Evolutionary conservation across 2,888 invertebrate species (phyloP).

Genomic region (Plemyria rubiginata): DNA sequence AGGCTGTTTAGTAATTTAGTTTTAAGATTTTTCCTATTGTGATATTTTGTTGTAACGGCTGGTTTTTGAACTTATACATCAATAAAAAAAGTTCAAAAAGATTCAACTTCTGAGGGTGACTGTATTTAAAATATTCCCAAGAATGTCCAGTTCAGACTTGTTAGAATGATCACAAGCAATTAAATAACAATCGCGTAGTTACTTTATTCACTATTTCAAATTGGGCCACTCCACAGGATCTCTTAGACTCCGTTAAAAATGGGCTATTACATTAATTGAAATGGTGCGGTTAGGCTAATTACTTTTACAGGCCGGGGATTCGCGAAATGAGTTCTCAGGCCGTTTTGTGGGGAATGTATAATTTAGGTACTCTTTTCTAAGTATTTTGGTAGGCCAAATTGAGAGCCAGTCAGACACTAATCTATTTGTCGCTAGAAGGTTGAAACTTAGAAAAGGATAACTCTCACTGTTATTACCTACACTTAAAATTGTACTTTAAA

Average conservation of each 20-base stretch:
- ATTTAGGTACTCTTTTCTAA: conserved; percentile 1
- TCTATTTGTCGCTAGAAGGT: background rate
- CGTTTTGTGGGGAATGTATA: conserved; percentile 7
- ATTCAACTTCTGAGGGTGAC: background rate
- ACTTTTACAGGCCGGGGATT: conserved; percentile 23
- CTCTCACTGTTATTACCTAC: background rate
- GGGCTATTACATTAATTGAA: conserved; percentile 23
- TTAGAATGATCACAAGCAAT: background rate
- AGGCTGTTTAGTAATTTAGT: too few species aligned
- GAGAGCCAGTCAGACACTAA: background rate
- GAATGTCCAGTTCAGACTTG: background rate
- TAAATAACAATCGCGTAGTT: background rate
- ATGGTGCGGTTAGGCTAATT: conserved; percentile 19
- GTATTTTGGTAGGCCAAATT: background rate
- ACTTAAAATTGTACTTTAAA: too few species aligned
- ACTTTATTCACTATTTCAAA: conserved; percentile 5
- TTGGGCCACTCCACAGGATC: conserved; percentile 4
- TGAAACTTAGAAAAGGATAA: background rate
- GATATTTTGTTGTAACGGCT: too few species aligned
- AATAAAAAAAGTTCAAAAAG: too few species aligned
- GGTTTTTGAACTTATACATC: too few species aligned
- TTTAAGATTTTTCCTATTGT: too few species aligned
- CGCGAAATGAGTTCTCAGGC: conserved; percentile 18
- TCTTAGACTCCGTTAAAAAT: conserved; percentile 9
- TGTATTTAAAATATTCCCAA: background rate